phyloP scores from a whole-genome alignment of 2,888 invertebrate genomes.

The Monochamus alternatus region DNA sequence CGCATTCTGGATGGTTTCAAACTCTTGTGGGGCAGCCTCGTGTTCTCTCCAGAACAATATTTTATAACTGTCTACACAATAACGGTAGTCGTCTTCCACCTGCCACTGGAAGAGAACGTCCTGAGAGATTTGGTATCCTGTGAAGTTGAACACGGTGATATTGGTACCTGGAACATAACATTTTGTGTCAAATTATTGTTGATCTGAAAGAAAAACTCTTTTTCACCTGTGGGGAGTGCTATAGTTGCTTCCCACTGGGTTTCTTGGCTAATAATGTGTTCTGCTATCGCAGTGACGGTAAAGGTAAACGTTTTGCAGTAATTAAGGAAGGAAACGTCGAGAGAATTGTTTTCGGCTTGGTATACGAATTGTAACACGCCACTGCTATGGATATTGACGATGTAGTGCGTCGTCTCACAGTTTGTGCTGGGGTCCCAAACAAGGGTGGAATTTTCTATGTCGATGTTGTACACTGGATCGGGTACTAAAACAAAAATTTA shows the following conservation, averaged over 20 bases:
- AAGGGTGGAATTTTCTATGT: background rate
- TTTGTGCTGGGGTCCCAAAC: background rate
- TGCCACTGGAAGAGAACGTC: background rate
- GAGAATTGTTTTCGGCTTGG: background rate
- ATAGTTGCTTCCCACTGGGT: background rate
- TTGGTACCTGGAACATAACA: background rate
- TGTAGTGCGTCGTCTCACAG: background rate
- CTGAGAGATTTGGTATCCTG: background rate
- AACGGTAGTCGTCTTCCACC: background rate
- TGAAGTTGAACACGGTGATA: conserved; percentile 1
- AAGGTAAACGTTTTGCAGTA: background rate
- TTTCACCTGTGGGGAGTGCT: background rate
- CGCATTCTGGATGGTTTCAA: background rate
- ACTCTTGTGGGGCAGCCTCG: background rate
- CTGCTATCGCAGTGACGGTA: background rate
- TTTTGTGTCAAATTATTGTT: background rate
- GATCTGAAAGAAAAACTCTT: background rate
- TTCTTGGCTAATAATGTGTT: background rate
- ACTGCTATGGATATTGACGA: background rate
- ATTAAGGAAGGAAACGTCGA: background rate
- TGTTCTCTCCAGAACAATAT: background rate
- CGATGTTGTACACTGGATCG: background rate
- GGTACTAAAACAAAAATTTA: background rate
- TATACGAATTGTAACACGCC: background rate
- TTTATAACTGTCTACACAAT: background rate